Evolutionary conservation across 1,140 invertebrate genomes (phyloP).

Genomic region (Zaprionus africanus): DNA sequence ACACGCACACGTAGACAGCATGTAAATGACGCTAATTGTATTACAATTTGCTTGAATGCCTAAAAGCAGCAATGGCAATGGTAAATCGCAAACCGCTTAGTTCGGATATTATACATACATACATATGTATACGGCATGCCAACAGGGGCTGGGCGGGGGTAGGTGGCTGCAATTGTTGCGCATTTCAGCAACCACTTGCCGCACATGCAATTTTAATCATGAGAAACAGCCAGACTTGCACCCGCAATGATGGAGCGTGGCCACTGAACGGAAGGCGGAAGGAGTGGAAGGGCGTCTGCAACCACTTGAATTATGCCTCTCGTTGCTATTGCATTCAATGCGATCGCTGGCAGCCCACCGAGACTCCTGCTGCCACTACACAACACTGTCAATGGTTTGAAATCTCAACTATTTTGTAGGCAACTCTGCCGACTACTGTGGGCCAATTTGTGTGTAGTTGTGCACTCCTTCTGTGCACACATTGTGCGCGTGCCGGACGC

Average conservation of each 20-base stretch:
- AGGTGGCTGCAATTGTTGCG: constrained; percentile 29
- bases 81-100: constrained; percentile 80
- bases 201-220: constrained; percentile 63
- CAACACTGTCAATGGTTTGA: constrained; percentile 1
- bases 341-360: constrained; percentile 21
- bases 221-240: constrained; percentile 48
- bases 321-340: constrained; percentile 36
- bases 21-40: constrained; percentile 82
- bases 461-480: background rate
- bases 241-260: constrained; percentile 35
- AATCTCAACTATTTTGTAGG: constrained; percentile 15
- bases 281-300: background rate
- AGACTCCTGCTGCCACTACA: constrained; percentile 15
- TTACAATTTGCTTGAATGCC: constrained; percentile 81
- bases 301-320: constrained; percentile 45
- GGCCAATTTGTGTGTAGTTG: constrained; percentile 4
- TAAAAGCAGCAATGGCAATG: constrained; percentile 71
- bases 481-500: constrained; percentile 2
- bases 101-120: constrained; percentile 52
- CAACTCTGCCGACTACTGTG: constrained; percentile 8
- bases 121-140: constrained; percentile 27
- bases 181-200: constrained; percentile 41
- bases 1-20: constrained; percentile 38
- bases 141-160: constrained; percentile 25
- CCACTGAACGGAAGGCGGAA: constrained; percentile 19